phyloP scores from a whole-genome alignment of 2,888 invertebrate species.

The Argyresthia albistria region DNA sequence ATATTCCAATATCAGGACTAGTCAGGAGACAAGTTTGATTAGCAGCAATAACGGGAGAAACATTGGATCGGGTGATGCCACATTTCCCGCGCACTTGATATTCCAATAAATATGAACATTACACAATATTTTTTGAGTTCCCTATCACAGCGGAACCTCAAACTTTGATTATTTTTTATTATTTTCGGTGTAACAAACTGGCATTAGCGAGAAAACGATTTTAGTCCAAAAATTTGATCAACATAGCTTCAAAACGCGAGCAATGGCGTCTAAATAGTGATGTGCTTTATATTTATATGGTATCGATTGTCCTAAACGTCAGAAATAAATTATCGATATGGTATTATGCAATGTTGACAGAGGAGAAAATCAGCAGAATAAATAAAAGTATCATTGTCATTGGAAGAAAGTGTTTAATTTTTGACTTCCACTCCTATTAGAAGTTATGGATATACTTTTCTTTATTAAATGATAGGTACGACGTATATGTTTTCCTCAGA shows the following conservation, averaged over 20 bases:
- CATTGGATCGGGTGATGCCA: conserved; percentile 28
- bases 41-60: conserved; percentile 17
- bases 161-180: no score
- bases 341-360: not conserved
- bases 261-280: conserved; percentile 53
- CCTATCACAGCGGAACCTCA: no score
- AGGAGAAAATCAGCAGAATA: no score
- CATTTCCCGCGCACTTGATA: conserved; percentile 64
- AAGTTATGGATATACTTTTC: no score
- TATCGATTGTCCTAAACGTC: conserved; percentile 4
- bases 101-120: not conserved
- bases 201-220: conserved; percentile 14
- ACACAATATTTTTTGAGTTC: not conserved
- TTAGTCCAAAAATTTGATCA: conserved; percentile 17
- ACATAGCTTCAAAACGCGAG: conserved; percentile 32
- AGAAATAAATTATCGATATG: not conserved
- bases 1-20: conserved; percentile 11
- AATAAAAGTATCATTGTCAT: no score
- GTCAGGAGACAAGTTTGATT: conserved; percentile 13
- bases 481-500: no score
- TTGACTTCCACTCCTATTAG: no score
- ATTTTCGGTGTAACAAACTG: not conserved
- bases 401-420: no score
- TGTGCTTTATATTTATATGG: conserved; percentile 13
- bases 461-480: no score